These are phyloP conservation scores for Bujurquina vittata DNA, from an alignment of 2,113 vertebrate species.

Conservation along the genomic window DNA sequence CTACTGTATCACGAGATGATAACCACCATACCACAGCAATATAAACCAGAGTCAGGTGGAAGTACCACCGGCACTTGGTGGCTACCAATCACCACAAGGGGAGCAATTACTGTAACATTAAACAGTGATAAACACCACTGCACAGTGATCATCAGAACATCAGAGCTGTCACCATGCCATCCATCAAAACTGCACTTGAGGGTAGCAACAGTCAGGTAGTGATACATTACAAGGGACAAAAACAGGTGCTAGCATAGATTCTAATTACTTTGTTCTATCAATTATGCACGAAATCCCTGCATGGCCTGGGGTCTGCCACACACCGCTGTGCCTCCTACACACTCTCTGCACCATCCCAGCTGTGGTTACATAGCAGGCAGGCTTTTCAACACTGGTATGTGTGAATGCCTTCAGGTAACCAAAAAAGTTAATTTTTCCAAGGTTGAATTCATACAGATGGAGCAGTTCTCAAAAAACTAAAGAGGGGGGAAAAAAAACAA, in stretches of 20 bases:
- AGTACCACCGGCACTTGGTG: constrained; percentile 51
- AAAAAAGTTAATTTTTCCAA: constrained; percentile 57
- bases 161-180: constrained; percentile 70
- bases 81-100: constrained; percentile 68
- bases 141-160: constrained; percentile 74
- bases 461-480: constrained; percentile 23
- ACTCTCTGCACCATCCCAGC: constrained; percentile 51
- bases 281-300: constrained; percentile 75
- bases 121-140: constrained; percentile 75
- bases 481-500: background rate
- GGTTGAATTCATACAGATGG: constrained; percentile 31
- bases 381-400: constrained; percentile 37
- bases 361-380: constrained; percentile 46
- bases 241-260: constrained; percentile 80
- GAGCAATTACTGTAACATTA: constrained; percentile 77
- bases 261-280: constrained; percentile 83
- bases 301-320: constrained; percentile 70
- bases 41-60: constrained; percentile 54
- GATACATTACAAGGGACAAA: constrained; percentile 75
- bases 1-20: constrained; percentile 18
- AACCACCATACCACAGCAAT: constrained; percentile 19
- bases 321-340: constrained; percentile 61
- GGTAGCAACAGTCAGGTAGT: constrained; percentile 67
- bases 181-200: constrained; percentile 69
- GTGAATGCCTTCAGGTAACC: constrained; percentile 54